Conservation (phyloP, 35 echinoderm and acorn worm genomes). For the Apostichopus parvimensis region DNA sequence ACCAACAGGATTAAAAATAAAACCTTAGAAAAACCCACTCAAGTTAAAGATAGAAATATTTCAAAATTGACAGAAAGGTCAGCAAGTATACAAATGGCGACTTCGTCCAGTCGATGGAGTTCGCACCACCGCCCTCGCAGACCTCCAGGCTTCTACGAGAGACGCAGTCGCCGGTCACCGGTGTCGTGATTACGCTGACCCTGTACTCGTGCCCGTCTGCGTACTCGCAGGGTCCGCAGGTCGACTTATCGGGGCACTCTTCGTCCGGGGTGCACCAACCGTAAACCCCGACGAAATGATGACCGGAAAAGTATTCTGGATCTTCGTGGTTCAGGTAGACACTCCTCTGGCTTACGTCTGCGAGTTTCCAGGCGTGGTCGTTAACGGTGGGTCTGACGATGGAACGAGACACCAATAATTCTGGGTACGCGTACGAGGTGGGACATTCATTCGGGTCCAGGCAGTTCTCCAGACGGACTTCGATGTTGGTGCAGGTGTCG, state of each 20-base stretch:
- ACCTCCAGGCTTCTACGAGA: constrained; percentile 10
- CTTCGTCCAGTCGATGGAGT: neutral
- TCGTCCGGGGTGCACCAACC: constrained; percentile 93
- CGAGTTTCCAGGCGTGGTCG: constrained; percentile 92
- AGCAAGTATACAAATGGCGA: neutral
- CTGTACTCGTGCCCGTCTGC: constrained; percentile 52
- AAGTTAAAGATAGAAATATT: neutral
- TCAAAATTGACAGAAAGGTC: neutral
- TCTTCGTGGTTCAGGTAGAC: constrained; percentile 66
- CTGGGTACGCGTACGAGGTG: constrained; percentile 77
- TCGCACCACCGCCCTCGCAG: constrained; percentile 24
- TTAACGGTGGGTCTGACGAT: constrained; percentile 77
- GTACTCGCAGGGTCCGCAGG: constrained; percentile 86
- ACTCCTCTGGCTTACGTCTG: constrained; percentile 67
- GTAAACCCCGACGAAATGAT: constrained; percentile 86
- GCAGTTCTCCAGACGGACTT: constrained; percentile 78
- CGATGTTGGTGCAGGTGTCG: constrained; percentile 46
- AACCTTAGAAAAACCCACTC: too few species aligned
- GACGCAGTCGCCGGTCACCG: constrained; percentile 44
- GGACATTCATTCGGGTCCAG: constrained; percentile 71
- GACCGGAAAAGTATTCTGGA: constrained; percentile 71
- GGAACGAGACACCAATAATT: constrained; percentile 83
- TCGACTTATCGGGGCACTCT: constrained; percentile 53
- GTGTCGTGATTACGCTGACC: constrained; percentile 49
- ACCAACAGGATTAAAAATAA: too few species aligned